Evolutionary conservation across 2,888 invertebrate species (phyloP).

Genomic region (Ashinkailepas kermadecensis): DNA sequence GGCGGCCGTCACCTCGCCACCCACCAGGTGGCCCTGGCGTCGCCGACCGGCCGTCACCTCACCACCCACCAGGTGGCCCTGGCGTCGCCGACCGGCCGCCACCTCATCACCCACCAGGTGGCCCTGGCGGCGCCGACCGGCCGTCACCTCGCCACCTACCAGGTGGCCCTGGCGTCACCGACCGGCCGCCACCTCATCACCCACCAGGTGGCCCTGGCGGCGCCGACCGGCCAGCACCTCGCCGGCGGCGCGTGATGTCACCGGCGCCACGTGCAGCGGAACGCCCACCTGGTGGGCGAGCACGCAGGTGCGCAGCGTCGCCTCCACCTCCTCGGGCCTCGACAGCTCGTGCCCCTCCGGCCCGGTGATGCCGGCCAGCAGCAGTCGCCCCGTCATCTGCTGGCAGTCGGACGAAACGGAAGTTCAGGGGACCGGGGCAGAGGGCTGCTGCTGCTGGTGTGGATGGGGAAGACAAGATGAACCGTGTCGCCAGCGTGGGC

Average conservation of each 20-base stretch:
- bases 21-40: conserved; percentile 53
- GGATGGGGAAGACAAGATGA: no score
- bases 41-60: conserved; percentile 63
- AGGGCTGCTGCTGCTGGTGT: no score
- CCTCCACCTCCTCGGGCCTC: conserved; percentile 92
- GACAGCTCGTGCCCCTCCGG: conserved; percentile 93
- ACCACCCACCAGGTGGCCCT: conserved; percentile 91
- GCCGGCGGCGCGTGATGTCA: conserved; percentile 89
- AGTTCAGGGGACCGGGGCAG: no score
- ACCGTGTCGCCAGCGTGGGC: no score
- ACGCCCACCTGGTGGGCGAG: conserved; percentile 86
- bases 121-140: conserved; percentile 54
- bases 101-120: conserved; percentile 78
- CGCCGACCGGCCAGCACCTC: conserved; percentile 63
- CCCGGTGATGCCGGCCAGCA: conserved; percentile 77
- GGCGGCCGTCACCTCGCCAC: conserved; percentile 88
- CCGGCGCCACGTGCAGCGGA: conserved; percentile 86
- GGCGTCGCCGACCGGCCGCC: conserved; percentile 86
- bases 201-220: conserved; percentile 57
- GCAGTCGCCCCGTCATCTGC: conserved; percentile 68
- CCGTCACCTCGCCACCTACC: conserved; percentile 76
- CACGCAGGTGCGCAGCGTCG: conserved; percentile 86
- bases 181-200: conserved; percentile 91
- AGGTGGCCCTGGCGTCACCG: conserved; percentile 94
- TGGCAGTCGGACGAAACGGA: neutral